These are phyloP conservation scores for Lethocerus indicus DNA, from an alignment of 1,140 invertebrate genomes.

Conservation along the genomic window DNA sequence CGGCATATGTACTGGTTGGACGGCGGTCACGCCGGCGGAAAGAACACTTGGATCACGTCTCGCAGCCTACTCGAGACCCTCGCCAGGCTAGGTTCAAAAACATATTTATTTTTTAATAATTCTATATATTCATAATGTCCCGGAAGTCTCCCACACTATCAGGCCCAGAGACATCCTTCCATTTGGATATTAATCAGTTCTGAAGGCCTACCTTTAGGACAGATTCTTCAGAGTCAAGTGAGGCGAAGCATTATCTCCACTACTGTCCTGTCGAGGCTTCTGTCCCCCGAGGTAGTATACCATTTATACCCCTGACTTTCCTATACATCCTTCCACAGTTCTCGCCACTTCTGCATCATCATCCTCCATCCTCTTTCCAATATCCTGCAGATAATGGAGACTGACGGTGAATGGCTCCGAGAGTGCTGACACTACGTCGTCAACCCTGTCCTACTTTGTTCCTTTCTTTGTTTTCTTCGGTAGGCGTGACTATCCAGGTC, in stretches of 20 bases:
- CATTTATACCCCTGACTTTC: not conserved
- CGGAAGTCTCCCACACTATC: not conserved
- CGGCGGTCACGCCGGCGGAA: constrained; percentile 64
- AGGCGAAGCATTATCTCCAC: too few species aligned
- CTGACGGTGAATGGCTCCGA: not conserved
- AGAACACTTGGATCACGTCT: constrained; percentile 72
- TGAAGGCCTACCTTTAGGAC: not conserved
- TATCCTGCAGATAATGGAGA: not conserved
- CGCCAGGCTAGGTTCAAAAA: constrained; percentile 27
- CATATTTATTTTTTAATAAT: not conserved
- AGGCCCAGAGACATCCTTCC: not conserved
- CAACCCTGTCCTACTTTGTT: not conserved
- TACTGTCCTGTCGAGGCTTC: too few species aligned
- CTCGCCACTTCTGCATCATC: not conserved
- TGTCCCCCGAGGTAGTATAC: too few species aligned
- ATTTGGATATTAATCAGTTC: not conserved
- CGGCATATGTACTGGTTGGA: constrained; percentile 72
- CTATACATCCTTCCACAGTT: not conserved
- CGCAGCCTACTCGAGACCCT: constrained; percentile 48
- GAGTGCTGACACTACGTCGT: not conserved
- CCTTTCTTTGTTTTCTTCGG: constrained; percentile 16
- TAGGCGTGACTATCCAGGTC: constrained; percentile 46
- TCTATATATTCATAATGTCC: not conserved
- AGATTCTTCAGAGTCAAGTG: too few species aligned
- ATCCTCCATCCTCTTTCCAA: constrained; percentile 2